Percentiles rank a stretch among this genome's conserved stretches.
Conservation (phyloP, 2,113 vertebrate genomes). For the Leptodactylus fuscus region DNA sequence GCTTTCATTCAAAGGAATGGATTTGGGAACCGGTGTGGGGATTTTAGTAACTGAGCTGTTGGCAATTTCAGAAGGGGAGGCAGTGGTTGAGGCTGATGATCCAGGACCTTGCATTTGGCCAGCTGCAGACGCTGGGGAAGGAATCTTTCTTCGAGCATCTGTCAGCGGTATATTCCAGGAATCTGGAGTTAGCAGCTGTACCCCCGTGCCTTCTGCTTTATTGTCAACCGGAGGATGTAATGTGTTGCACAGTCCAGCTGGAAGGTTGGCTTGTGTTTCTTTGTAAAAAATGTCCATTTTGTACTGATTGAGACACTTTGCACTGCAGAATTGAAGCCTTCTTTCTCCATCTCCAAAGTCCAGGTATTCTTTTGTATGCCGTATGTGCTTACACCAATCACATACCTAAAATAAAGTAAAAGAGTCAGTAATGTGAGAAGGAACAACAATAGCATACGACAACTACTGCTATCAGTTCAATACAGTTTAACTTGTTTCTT, state of each 20-base stretch:
- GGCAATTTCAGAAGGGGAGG: slow-evolving; percentile 88
- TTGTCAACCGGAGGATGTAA: slow-evolving; percentile 85
- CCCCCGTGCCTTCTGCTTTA: slow-evolving; percentile 87
- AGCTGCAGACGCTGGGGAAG: slow-evolving; percentile 85
- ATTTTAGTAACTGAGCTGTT: slow-evolving; percentile 90
- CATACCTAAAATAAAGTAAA: slow-evolving; percentile 91
- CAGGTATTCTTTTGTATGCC: slow-evolving; percentile 99
- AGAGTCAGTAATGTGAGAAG: slow-evolving; percentile 57
- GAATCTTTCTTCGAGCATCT: slow-evolving; percentile 91
- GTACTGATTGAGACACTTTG: slow-evolving; percentile 99
- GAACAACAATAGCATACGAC: background rate
- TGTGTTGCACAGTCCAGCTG: slow-evolving; percentile 91
- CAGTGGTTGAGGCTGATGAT: slow-evolving; percentile 84
- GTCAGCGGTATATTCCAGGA: slow-evolving; percentile 95
- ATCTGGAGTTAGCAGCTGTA: slow-evolving; percentile 98
- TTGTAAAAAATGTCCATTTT: slow-evolving; percentile 99
- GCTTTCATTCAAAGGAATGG: slow-evolving; percentile 84
- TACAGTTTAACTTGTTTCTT: too few relatives aligned
- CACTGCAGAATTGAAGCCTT: slow-evolving; percentile 99
- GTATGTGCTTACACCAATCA: slow-evolving; percentile 99
- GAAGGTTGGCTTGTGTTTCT: slow-evolving; percentile 98
- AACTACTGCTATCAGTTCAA: too few relatives aligned
- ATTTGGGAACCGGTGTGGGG: slow-evolving; percentile 91
- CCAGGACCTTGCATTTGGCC: slow-evolving; percentile 84
- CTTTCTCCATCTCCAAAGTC: slow-evolving; percentile 98